Conservation (phyloP, 2,797 vertebrate genomes). For the Loriculus beryllinus region DNA sequence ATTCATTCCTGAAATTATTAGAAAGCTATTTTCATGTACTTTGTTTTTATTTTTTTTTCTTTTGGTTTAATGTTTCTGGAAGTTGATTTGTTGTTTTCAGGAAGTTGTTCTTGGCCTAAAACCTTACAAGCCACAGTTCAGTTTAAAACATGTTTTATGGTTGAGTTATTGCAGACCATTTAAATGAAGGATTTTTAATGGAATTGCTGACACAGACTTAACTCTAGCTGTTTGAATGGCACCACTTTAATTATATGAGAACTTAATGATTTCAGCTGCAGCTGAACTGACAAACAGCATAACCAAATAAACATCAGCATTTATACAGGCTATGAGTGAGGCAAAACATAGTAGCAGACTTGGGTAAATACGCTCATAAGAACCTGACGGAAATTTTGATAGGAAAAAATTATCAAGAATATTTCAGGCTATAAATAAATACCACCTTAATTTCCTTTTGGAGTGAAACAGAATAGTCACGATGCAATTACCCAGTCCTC, state of each 20-base stretch:
- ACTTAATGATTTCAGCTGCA: conserved; percentile 63
- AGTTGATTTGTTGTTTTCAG: not conserved
- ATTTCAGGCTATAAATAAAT: conserved; percentile 29
- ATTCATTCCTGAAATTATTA: not conserved
- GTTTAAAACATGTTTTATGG: not conserved
- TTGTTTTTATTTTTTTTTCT: rapidly evolving
- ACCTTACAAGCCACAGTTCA: not conserved
- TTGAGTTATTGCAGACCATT: conserved; percentile 23
- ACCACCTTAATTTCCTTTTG: conserved; percentile 18
- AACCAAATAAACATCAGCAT: conserved; percentile 24
- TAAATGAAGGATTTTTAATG: conserved; percentile 45
- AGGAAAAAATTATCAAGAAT: not conserved
- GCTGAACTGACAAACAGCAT: conserved; percentile 22
- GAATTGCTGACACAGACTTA: conserved; percentile 54
- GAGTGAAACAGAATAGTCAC: conserved; percentile 34
- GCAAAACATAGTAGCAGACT: not conserved
- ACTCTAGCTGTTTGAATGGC: conserved; percentile 19
- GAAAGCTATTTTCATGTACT: rapidly evolving
- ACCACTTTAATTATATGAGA: conserved; percentile 61
- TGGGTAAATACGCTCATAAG: not conserved
- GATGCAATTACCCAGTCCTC: conserved; percentile 31
- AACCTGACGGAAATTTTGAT: conserved; percentile 21
- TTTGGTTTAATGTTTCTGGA: not conserved
- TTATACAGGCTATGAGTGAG: not conserved
- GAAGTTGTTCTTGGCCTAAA: not conserved